A percentile compares a stretch with the other conserved stretches of the same genome.
These are phyloP conservation scores for Lutjanus campechanus DNA, from an alignment of 2,797 vertebrate species.

Conservation along the genomic window DNA sequence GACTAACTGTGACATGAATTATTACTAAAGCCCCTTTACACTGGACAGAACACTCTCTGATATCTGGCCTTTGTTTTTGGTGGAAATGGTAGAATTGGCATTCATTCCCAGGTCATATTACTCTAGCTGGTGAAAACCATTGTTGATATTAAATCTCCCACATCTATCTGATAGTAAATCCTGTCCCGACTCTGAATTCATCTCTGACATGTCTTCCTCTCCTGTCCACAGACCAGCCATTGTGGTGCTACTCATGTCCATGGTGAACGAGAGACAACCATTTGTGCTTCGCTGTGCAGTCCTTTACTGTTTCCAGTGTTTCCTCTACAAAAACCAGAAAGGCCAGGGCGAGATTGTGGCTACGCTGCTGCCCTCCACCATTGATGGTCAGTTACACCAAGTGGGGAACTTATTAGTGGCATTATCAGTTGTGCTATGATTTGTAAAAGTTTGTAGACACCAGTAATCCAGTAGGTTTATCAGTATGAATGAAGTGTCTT, in stretches of 20 bases:
- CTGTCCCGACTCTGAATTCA: background rate
- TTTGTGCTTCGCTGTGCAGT: slow-evolving; percentile 98
- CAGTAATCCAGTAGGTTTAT: background rate
- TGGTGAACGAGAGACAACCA: slow-evolving; percentile 98
- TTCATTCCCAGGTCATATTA: too few species aligned
- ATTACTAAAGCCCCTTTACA: too few species aligned
- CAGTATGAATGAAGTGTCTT: background rate
- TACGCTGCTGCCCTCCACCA: slow-evolving; percentile 96
- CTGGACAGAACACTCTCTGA: too few species aligned
- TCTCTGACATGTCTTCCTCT: background rate
- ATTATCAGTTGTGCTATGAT: background rate
- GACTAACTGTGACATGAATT: too few species aligned
- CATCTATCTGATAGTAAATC: background rate
- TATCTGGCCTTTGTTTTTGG: too few species aligned
- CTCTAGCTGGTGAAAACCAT: too few species aligned
- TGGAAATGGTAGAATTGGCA: too few species aligned
- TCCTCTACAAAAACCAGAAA: slow-evolving; percentile 97
- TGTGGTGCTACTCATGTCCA: slow-evolving; percentile 98
- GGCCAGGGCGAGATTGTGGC: slow-evolving; percentile 98
- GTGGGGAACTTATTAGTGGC: background rate
- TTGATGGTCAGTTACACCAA: slow-evolving; percentile 89
- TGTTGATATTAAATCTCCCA: background rate
- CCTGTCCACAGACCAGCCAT: slow-evolving; percentile 90
- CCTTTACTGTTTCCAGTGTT: slow-evolving; percentile 99
- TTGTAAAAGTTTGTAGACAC: background rate